Evolutionary conservation across 2,888 invertebrate genomes (phyloP), one percentile per base, ranked within the genome.

Genomic region (Agriopis leucophaearia): DNA sequence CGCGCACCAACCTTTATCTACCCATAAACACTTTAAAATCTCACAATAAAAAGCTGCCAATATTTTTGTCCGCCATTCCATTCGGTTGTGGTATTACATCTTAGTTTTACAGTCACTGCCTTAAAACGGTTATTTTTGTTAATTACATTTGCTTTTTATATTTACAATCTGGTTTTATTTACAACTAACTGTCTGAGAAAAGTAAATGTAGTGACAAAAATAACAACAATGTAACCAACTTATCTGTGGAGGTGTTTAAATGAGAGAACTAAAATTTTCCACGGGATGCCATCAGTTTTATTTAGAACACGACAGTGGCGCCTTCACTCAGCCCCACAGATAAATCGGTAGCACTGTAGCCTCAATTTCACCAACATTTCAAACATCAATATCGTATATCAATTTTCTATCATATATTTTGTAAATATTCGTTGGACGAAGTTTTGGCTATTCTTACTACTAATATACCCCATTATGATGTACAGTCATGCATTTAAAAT

Each of bases 151-250:
- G 91, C 94, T 94, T 90, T 88, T 79, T 65, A 71, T 78, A 76
- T 81, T 82, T 50, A 40, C 42, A 75, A 74, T 76, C 71, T 81
- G 80, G 81, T 92, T 94, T 94, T 94, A 93, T 94, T 94, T 94
- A 72, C 78, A 84, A 94, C 94, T 94, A 94, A 94, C 94, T 88
- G 90, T 92, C 90, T 80, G 74, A 73, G 67, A 73, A 83, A 93
- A 92, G 92, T 93, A 79, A 92, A 94, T 92, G 93, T 94, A 90
- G 87, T 88, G 82, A 79, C 92, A 90, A 89, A 89, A 88, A 85
- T 91, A 87, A 87, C 84, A 79, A 59, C 59, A 59, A 27, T 27
- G 42, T 42, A 9, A 42, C 27, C 50, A 1, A 42, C 2, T 55
- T 42, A 27, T 13, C 18, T 54, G 42, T 27, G 13, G 2, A 55